A percentile compares a stretch with the other conserved stretches of the same genome.
These are phyloP conservation scores for Vollenhovia emeryi DNA, from an alignment of 1,140 invertebrate genomes.

Conservation along the genomic window DNA sequence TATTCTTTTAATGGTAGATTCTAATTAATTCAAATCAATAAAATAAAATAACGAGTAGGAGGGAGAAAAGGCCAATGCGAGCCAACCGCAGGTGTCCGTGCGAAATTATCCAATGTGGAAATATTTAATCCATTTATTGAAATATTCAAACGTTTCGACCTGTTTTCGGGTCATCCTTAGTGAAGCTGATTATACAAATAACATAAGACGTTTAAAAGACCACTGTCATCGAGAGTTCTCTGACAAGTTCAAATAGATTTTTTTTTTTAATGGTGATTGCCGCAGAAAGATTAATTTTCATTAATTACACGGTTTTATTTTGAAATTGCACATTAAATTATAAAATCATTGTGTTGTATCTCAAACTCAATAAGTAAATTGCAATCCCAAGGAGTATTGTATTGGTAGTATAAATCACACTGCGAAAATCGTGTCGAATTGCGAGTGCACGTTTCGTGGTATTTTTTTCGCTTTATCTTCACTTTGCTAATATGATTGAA, in stretches of 20 bases:
- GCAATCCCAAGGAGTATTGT: background rate
- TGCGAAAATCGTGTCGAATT: background rate
- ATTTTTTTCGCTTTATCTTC: constrained; percentile 23
- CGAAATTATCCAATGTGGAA: too few relatives aligned
- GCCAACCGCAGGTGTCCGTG: too few relatives aligned
- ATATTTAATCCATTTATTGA: too few relatives aligned
- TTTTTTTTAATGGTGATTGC: too few relatives aligned
- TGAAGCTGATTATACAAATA: too few relatives aligned
- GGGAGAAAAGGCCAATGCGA: too few relatives aligned
- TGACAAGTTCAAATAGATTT: too few relatives aligned
- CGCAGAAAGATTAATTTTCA: background rate
- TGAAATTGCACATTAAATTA: background rate
- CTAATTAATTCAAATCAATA: background rate
- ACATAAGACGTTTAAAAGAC: too few relatives aligned
- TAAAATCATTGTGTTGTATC: background rate
- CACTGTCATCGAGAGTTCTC: too few relatives aligned
- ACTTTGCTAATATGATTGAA: constrained; percentile 3
- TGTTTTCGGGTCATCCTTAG: too few relatives aligned
- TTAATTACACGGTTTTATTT: background rate
- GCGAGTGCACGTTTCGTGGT: background rate
- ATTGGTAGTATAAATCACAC: background rate
- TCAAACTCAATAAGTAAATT: background rate
- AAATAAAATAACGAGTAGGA: too few relatives aligned
- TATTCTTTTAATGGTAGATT: background rate
- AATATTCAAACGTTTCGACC: too few relatives aligned